Conservation (phyloP, 2,797 vertebrate genomes). For the Dicrostonyx torquatus region DNA sequence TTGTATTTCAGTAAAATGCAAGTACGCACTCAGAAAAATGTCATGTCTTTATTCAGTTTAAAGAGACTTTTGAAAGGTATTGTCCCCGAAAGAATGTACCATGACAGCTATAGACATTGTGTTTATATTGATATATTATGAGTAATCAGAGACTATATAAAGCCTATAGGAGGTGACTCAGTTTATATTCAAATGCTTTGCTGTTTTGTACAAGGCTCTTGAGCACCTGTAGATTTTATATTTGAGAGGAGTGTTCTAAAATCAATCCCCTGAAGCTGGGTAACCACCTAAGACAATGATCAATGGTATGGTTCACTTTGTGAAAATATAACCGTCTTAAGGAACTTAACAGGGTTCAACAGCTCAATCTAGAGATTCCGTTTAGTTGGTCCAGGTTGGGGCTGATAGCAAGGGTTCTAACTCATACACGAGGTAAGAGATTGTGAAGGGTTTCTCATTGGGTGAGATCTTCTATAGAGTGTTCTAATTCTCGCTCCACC, state of each 20-base stretch:
- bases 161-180: background rate
- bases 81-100: background rate
- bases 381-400: background rate
- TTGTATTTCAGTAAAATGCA: background rate
- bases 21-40: background rate
- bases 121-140: background rate
- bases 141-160: background rate
- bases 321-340: background rate
- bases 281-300: background rate
- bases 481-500: background rate
- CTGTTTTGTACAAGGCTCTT: background rate
- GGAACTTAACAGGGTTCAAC: background rate
- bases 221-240: background rate
- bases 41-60: background rate
- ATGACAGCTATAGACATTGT: background rate
- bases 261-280: too few species aligned
- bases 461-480: background rate
- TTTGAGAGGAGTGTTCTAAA: background rate
- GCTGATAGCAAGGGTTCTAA: background rate
- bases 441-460: background rate
- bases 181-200: background rate
- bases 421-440: background rate
- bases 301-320: background rate
- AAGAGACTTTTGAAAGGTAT: background rate
- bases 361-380: background rate